These are phyloP conservation scores for Apodemus speciosus DNA, from an alignment of 2,113 vertebrate species.

Conservation along the genomic window DNA sequence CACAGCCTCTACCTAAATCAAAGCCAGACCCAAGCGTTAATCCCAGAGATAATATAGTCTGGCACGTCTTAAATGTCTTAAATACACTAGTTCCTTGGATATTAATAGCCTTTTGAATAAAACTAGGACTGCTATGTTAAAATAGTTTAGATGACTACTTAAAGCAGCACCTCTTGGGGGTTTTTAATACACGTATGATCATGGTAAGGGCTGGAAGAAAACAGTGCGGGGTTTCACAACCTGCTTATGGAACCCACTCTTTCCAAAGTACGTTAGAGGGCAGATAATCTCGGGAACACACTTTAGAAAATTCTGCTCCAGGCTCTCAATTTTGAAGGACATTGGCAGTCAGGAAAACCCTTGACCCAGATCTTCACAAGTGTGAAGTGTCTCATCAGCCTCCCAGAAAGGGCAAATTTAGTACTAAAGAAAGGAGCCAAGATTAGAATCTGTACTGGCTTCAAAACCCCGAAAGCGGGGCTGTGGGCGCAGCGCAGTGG, in stretches of 20 bases:
- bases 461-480: conserved; percentile 50
- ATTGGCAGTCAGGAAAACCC: conserved; percentile 40
- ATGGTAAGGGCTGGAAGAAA: not conserved
- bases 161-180: not conserved
- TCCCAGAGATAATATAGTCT: conserved; percentile 39
- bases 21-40: conserved; percentile 59
- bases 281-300: conserved; percentile 24
- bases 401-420: conserved; percentile 58
- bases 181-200: conserved; percentile 42
- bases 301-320: conserved; percentile 43
- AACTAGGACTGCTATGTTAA: conserved; percentile 55
- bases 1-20: conserved; percentile 48
- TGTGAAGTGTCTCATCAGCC: conserved; percentile 48
- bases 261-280: conserved; percentile 11
- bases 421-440: conserved; percentile 50
- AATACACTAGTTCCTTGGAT: conserved; percentile 38
- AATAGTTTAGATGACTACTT: conserved; percentile 47
- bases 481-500: not conserved
- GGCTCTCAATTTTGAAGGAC: conserved; percentile 54
- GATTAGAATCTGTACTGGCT: conserved; percentile 59
- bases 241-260: conserved; percentile 34
- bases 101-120: conserved; percentile 58
- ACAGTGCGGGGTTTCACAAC: not conserved
- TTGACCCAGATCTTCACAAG: conserved; percentile 65
- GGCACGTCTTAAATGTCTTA: conserved; percentile 56